Evolutionary conservation across 2,888 invertebrate genomes (phyloP), one percentile per base, ranked within the genome.

Genomic region (Lacanobia oleracea): DNA sequence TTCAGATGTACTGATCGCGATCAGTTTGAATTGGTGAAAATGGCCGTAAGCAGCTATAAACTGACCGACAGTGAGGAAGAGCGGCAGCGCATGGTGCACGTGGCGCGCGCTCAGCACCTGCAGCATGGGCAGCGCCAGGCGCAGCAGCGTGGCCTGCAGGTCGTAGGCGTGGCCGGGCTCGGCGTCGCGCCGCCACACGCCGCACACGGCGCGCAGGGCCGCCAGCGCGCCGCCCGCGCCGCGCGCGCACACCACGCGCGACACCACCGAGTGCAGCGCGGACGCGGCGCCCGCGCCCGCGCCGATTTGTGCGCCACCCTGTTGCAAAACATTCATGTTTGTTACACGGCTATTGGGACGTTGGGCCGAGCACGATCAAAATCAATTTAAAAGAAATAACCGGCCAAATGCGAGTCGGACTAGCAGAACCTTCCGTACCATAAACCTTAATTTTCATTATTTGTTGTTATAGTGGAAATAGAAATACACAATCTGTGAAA

Each of bases 61-160:
- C 77, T 69, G 10, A 95, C 95, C 95, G 77, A 95, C 93, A 23
- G 94, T 98, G 97, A 67, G 98, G 97, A 96, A 98, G 97, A 87
- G 98, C 92, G 75, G 98, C 97, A 77, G 98, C 97, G 85, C 91
- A 73, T 89, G 87, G 18, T 88, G 97, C 97, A 87, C 97, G 95
- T 80, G 98, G 92, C 27, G 97, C 96, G 67, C 97, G 97, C 79
- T 96, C 96, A 75, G 97, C 97, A 90, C 97, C 97, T 71, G 98
- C 97, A 92, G 88, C 85, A 98, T 93, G 84, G 97, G 97, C 86
- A 97, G 97, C 50, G 98, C 97, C 2, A 98, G 97, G 89, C 97
- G 97, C 79, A 98, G 93, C 76, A 92, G 84, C 84, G 91, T 88
- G 72, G 91, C 88, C 72, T 91, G 93, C 88, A 90, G 87, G 88